phyloP scores from a whole-genome alignment of 2,888 invertebrate genomes.

The Polia nebulosa region DNA sequence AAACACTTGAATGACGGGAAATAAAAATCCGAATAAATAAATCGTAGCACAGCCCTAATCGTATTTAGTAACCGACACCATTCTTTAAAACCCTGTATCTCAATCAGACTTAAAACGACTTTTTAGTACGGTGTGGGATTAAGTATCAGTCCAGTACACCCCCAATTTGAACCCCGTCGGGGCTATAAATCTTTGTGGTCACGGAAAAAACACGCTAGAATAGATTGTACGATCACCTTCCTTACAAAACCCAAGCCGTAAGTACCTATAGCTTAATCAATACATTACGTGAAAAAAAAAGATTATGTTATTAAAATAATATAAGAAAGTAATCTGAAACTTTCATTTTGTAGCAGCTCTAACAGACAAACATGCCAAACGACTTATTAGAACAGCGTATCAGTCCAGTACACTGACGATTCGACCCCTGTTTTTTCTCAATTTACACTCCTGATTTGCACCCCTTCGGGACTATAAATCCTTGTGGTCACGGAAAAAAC shows the following conservation, averaged over 20 bases:
- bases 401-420: slow-evolving; percentile 57
- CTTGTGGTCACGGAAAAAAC: slow-evolving; percentile 14
- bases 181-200: slow-evolving; percentile 63
- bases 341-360: too few species aligned
- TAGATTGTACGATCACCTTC: too few species aligned
- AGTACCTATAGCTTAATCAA: too few species aligned
- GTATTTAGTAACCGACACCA: not conserved
- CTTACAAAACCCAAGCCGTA: too few species aligned
- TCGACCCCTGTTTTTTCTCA: too few species aligned
- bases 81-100: slow-evolving; percentile 14
- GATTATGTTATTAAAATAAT: too few species aligned
- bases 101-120: slow-evolving; percentile 49
- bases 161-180: slow-evolving; percentile 64
- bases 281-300: too few species aligned
- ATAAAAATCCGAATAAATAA: not conserved
- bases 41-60: not conserved
- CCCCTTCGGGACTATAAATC: slow-evolving; percentile 65
- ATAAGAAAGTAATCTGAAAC: too few species aligned
- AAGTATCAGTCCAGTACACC: slow-evolving; percentile 64
- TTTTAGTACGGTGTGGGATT: slow-evolving; percentile 50
- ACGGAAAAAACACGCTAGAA: slow-evolving; percentile 11
- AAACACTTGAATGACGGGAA: too few species aligned
- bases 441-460: slow-evolving; percentile 71
- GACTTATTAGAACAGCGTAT: slow-evolving; percentile 51
- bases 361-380: too few species aligned